Conservation (phyloP, 2,888 invertebrate species). For the Mycalesis mineus region DNA sequence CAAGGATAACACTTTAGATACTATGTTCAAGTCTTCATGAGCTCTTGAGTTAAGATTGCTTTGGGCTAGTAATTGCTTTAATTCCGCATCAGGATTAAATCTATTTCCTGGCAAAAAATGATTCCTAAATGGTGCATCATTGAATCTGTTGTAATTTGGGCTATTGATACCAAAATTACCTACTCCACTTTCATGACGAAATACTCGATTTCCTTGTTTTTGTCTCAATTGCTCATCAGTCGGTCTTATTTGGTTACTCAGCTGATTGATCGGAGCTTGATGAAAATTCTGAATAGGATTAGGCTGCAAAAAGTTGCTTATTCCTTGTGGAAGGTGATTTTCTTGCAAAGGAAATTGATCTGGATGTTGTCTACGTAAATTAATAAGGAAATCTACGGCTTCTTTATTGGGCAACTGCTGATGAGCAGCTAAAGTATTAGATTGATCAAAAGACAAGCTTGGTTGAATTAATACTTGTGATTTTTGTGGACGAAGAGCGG, state of each 20-base stretch:
- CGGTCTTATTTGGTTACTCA: conserved; percentile 48
- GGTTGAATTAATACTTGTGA: conserved; percentile 71
- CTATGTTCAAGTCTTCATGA: conserved; percentile 87
- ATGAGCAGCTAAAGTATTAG: conserved; percentile 60
- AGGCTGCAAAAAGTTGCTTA: conserved; percentile 61
- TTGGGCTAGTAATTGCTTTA: conserved; percentile 81
- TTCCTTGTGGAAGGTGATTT: conserved; percentile 69
- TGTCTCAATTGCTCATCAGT: conserved; percentile 48
- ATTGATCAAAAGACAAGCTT: conserved; percentile 60
- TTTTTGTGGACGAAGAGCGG: conserved; percentile 45
- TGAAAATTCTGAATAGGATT: conserved; percentile 48
- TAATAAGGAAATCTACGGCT: conserved; percentile 73
- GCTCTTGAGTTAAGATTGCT: conserved; percentile 81
- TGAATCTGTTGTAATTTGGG: conserved; percentile 57
- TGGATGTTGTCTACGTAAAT: conserved; percentile 64
- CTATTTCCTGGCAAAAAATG: conserved; percentile 51
- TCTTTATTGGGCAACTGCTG: conserved; percentile 79
- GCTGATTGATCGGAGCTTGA: conserved; percentile 47
- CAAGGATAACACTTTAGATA: conserved; percentile 87
- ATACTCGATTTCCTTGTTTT: conserved; percentile 65
- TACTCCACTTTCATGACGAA: conserved; percentile 77
- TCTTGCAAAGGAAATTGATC: conserved; percentile 70
- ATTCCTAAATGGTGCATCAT: conserved; percentile 48
- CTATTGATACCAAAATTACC: conserved; percentile 82
- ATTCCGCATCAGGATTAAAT: conserved; percentile 75